Evolutionary conservation across 2,888 invertebrate genomes (phyloP).

Genomic region (Ctenicera cuprea): DNA sequence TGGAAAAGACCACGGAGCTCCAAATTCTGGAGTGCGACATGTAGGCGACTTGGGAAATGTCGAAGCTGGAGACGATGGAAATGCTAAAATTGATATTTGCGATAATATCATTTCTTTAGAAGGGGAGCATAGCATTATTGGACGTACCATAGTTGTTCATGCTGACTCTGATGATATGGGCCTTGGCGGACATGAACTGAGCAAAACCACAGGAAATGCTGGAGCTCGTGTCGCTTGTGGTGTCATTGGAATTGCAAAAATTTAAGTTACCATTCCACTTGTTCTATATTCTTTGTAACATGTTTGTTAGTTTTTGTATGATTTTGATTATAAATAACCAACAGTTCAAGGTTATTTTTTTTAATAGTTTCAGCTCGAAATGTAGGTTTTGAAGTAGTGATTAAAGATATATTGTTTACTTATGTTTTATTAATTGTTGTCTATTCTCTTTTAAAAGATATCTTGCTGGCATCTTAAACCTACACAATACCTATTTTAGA

Average conservation of each 20-base stretch:
- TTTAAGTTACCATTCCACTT: slow-evolving; percentile 51
- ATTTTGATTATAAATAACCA: too few species aligned
- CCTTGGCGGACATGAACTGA: slow-evolving; percentile 93
- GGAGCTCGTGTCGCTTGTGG: slow-evolving; percentile 93
- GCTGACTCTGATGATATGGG: slow-evolving; percentile 96
- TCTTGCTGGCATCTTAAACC: too few species aligned
- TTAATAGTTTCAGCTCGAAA: too few species aligned
- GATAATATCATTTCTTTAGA: slow-evolving; percentile 80
- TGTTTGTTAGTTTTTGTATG: not conserved
- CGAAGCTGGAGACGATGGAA: slow-evolving; percentile 77
- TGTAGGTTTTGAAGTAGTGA: too few species aligned
- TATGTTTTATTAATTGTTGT: too few species aligned
- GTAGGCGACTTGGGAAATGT: slow-evolving; percentile 95
- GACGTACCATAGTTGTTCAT: slow-evolving; percentile 92
- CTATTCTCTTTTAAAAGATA: too few species aligned
- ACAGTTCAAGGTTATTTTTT: too few species aligned
- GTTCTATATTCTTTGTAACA: not conserved
- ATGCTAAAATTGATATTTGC: slow-evolving; percentile 79
- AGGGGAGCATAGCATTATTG: slow-evolving; percentile 86
- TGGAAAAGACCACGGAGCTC: slow-evolving; percentile 89
- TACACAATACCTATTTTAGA: too few species aligned
- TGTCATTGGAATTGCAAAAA: slow-evolving; percentile 82
- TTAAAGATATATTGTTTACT: too few species aligned
- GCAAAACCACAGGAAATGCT: slow-evolving; percentile 96
- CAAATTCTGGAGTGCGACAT: slow-evolving; percentile 83